phyloP scores from a whole-genome alignment of 2,888 invertebrate genomes.

The Marasmarcha lunaedactyla region DNA sequence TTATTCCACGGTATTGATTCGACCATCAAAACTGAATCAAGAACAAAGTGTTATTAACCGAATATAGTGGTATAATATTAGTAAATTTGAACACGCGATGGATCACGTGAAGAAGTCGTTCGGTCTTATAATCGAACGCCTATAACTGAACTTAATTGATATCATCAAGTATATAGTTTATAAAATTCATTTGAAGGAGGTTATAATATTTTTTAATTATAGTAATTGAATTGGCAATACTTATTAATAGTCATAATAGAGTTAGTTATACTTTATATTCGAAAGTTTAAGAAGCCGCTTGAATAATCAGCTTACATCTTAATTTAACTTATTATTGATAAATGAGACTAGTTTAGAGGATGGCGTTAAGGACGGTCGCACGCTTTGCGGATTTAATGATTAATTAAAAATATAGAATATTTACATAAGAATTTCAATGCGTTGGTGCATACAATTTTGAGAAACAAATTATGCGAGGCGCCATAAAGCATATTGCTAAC shows the following conservation, averaged over 20 bases:
- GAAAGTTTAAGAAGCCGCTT: slow-evolving; percentile 8
- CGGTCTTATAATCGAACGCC: background rate
- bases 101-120: slow-evolving; percentile 24
- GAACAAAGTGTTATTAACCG: slow-evolving; percentile 50
- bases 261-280: background rate
- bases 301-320: slow-evolving; percentile 21
- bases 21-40: slow-evolving; percentile 44
- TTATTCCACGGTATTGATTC: slow-evolving; percentile 33
- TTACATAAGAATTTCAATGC: slow-evolving; percentile 27
- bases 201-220: slow-evolving; percentile 11
- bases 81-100: slow-evolving; percentile 54
- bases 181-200: slow-evolving; percentile 4
- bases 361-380: slow-evolving; percentile 69
- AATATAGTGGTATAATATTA: slow-evolving; percentile 50
- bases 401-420: slow-evolving; percentile 46
- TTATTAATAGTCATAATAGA: too few relatives aligned
- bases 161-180: too few relatives aligned
- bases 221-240: too few relatives aligned
- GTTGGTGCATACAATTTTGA: slow-evolving; percentile 44
- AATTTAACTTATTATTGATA: slow-evolving; percentile 37
- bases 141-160: too few relatives aligned
- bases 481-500: slow-evolving; percentile 31
- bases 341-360: slow-evolving; percentile 66
- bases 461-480: slow-evolving; percentile 55
- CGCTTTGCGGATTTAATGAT: slow-evolving; percentile 50